Evolutionary conservation across 2,888 invertebrate species (phyloP).

Genomic region (Ophion costatus): DNA sequence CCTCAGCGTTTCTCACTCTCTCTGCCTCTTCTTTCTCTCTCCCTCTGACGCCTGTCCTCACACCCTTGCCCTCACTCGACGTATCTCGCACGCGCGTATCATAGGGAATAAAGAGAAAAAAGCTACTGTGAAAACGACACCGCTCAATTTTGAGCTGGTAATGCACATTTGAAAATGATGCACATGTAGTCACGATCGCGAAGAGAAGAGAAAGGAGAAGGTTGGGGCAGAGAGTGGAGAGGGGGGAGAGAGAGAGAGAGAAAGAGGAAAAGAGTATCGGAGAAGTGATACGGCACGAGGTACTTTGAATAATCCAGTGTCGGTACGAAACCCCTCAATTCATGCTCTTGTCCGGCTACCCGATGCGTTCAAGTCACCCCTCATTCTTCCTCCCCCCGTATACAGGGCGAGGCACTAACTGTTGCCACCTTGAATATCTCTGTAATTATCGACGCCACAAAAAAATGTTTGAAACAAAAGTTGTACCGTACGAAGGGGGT

Average conservation of each 20-base stretch:
- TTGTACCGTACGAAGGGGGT: too few relatives aligned
- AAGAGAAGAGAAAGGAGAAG: neutral
- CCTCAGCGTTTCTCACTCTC: neutral
- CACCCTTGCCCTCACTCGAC: constrained; percentile 4
- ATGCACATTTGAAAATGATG: neutral
- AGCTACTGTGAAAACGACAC: neutral
- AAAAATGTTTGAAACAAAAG: too few relatives aligned
- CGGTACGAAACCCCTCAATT: constrained; percentile 59
- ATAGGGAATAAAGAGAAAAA: neutral
- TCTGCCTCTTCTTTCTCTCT: too few relatives aligned
- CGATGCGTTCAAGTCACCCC: constrained; percentile 12
- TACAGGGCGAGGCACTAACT: too few relatives aligned
- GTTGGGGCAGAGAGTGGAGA: neutral
- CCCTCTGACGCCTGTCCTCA: neutral
- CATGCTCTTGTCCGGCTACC: constrained; percentile 53
- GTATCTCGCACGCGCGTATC: constrained; percentile 11
- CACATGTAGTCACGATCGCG: neutral
- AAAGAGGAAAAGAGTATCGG: neutral
- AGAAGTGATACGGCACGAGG: constrained; percentile 32
- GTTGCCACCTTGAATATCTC: too few relatives aligned
- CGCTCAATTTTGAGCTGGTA: neutral
- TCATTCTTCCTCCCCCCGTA: neutral
- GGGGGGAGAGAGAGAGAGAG: neutral
- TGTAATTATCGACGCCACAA: too few relatives aligned
- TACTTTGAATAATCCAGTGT: constrained; percentile 55